Percentiles rank a stretch among this genome's conserved stretches.
phyloP scores from a whole-genome alignment of 2,888 invertebrate species.

The Odontothrips loti region DNA sequence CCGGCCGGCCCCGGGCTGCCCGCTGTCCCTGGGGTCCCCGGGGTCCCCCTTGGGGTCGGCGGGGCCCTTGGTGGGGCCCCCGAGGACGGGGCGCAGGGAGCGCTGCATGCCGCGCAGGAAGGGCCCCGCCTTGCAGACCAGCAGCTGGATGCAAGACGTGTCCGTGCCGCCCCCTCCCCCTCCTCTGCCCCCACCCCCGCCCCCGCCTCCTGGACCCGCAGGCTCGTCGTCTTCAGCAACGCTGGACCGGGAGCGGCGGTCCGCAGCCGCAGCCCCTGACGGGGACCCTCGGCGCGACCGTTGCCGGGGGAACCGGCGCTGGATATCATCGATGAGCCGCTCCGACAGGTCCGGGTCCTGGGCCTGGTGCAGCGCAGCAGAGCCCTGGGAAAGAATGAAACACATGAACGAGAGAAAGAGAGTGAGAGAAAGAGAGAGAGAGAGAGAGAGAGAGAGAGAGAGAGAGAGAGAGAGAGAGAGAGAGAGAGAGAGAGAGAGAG shows the following conservation, averaged over 20 bases:
- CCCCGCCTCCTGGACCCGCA: constrained; percentile 41
- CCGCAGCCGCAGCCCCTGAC: constrained; percentile 57
- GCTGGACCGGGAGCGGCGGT: no score
- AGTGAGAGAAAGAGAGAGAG: no score
- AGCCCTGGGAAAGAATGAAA: background rate
- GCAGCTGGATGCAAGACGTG: constrained; percentile 63
- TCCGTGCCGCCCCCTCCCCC: constrained; percentile 53
- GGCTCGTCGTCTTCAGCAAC: constrained; percentile 54
- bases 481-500: no score
- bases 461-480: no score
- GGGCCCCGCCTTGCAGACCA: constrained; percentile 74
- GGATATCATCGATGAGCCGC: constrained; percentile 34
- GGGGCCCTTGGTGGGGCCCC: constrained; percentile 42
- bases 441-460: no score
- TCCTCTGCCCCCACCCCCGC: constrained; percentile 48
- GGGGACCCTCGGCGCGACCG: constrained; percentile 20
- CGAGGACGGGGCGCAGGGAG: constrained; percentile 49
- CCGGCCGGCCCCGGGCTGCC: constrained; percentile 3
- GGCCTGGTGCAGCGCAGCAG: background rate
- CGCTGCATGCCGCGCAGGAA: constrained; percentile 73
- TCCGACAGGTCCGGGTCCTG: background rate
- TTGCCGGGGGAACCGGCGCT: constrained; percentile 50
- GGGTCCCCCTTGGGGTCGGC: constrained; percentile 42
- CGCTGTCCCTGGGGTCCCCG: constrained; percentile 43
- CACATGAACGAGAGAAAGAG: no score